Base-by-base conservation (phyloP, 64 coral and sea anemone genomes). In the Pocillopora damicornis region DNA sequence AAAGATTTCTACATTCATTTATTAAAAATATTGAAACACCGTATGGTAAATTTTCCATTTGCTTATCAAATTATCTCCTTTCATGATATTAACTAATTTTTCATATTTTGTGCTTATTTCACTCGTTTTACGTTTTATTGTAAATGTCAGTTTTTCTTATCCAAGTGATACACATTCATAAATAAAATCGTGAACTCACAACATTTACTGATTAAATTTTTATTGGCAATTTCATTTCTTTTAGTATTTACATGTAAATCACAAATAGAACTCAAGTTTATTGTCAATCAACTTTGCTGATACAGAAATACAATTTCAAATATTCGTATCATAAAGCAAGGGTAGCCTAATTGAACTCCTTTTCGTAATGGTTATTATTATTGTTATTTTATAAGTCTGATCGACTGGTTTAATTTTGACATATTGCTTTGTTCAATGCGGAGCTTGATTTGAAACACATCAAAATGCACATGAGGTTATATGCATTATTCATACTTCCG, bases 401-500 rank as follows among this genome's bases (percentile, higher is more conserved):
- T 51, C 3, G 42, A 51, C 72, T 73, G 63, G 18, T 73, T 71
- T 5, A 85, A n/a, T 26, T 72, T 72, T 58, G 62, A 72, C 57
- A 23, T 73, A 72, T 73, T 58, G 62, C 80, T 45, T 69, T 72
- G 38, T 45, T 14, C 22, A 16, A 23, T 38, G 38, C 81, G 20
- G 65, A 13, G 65, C 26, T 38, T 56, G 65, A 25, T 58, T 16
- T 51, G 65, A 56, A 83, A 65, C 17, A 83, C 80, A 83, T 83
- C 80, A 83, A 83, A 85, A 85, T 85, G 22, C 81, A 73, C 37
- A 85, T 22, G 71, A 65, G 65, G 58, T 22, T 18, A 72, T 25
- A 14, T 85, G 81, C 81, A 85, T 85, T 72, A 85, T 85, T 85
- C 68, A 85, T 65, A 85, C 15, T 11, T 67, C 16, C 16, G 34